Conservation (phyloP, 2,797 vertebrate species). For the Prionace glauca region DNA sequence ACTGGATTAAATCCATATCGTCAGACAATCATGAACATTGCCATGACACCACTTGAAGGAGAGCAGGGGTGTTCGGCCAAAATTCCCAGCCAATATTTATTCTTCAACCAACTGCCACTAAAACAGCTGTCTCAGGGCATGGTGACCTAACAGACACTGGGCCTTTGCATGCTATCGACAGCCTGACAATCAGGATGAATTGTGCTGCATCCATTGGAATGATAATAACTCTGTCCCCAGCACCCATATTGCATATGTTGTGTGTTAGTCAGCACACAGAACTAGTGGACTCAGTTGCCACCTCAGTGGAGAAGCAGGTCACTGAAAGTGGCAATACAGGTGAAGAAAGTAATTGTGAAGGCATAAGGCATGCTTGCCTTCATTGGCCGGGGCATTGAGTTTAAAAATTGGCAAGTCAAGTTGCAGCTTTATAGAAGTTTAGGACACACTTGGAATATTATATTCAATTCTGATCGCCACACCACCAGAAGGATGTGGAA, state of each 20-base stretch:
- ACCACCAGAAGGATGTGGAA: no score
- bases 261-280: background rate
- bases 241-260: background rate
- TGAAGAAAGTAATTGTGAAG: no score
- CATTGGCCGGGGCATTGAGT: no score
- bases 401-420: no score
- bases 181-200: background rate
- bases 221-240: background rate
- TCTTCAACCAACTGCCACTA: background rate
- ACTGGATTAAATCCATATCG: background rate
- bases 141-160: background rate
- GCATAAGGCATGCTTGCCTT: no score
- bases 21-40: background rate
- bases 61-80: background rate
- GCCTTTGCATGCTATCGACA: background rate
- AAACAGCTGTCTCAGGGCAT: background rate
- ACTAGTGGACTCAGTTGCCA: background rate
- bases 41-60: background rate
- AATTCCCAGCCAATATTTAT: background rate
- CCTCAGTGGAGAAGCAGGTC: no score
- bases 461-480: no score
- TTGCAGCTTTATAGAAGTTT: no score
- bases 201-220: background rate
- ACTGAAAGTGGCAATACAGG: no score
- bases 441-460: no score